phyloP scores from a whole-genome alignment of 2,888 invertebrate genomes.

The Euzophera pinguis region DNA sequence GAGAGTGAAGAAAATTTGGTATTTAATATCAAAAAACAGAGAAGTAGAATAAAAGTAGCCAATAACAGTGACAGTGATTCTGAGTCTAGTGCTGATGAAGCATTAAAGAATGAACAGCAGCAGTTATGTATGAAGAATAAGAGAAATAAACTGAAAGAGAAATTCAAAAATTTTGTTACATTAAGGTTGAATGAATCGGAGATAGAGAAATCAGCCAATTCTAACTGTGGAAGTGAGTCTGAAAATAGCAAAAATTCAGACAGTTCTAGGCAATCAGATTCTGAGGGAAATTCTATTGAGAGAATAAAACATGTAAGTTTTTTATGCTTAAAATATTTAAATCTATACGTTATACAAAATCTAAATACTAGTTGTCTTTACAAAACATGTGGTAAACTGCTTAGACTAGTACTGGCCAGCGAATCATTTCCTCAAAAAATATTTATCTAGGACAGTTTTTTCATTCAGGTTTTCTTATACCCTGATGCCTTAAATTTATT shows the following conservation, averaged over 20 bases:
- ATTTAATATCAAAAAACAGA: neutral
- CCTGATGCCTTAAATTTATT: too few relatives aligned
- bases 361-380: too few relatives aligned
- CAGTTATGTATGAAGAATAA: constrained; percentile 51
- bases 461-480: too few relatives aligned
- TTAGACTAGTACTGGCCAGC: too few relatives aligned
- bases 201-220: constrained; percentile 2
- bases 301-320: constrained; percentile 51
- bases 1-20: neutral
- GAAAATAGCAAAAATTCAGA: constrained; percentile 18
- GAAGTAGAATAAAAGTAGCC: neutral
- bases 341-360: too few relatives aligned
- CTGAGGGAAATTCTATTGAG: constrained; percentile 40
- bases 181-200: constrained; percentile 32
- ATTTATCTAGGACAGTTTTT: too few relatives aligned
- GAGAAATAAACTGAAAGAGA: constrained; percentile 50
- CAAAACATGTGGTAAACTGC: too few relatives aligned
- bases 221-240: constrained; percentile 17
- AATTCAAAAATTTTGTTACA: constrained; percentile 49
- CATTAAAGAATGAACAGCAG: constrained; percentile 36
- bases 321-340: too few relatives aligned
- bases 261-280: constrained; percentile 29
- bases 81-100: constrained; percentile 20
- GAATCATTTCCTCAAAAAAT: too few relatives aligned
- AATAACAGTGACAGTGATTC: constrained; percentile 26